Evolutionary conservation across 2,888 invertebrate genomes (phyloP), one percentile per base, ranked within the genome.

Genomic region (Orchesellides sinensis): DNA sequence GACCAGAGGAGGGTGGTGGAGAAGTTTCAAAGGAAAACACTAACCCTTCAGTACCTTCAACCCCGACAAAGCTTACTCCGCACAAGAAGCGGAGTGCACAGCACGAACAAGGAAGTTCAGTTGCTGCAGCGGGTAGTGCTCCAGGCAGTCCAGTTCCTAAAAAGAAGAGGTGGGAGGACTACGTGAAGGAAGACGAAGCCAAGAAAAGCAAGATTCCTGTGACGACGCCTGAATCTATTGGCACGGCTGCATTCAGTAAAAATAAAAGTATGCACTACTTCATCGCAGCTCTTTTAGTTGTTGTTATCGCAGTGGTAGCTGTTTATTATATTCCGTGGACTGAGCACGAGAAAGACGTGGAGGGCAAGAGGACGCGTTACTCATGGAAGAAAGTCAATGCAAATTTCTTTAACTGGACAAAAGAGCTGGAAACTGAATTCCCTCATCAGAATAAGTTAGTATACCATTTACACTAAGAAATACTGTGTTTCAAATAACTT

Each of bases 361-460:
- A 19, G 17, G 52, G 19, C 49, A 52, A 65, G 17, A 74, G 56
- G 6, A 45, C 69, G 2, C 32, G 25, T 0, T 77, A 54, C n/a
- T 12, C 69, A n/a, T 85, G 83, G 85, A 65, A 47, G 10, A 61
- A 82, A 6, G 65, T 73, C 0, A 29, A 65, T 3, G 35, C 25
- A 0, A 66, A 54, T 6, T 63, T 83, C n/a, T 14, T 17, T 2
- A 75, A 49, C 0, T 10, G 45, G 12, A 29, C 75, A 14, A 45
- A 59, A 17, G 21, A 29, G 10, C 25, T 82, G 54, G 35, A 63
- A 17, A 21, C 56, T 14, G 23, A 75, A 35, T 87, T 84, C 70
- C 81, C 81, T 19, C 70, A 75, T 0, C 86, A 87, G 27, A 78
- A 52, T 14, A 49, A 10, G 82, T 82, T 69, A 59, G 32, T 32